Evolutionary conservation across 2,113 vertebrate genomes (phyloP), one percentile per base, ranked within the genome.

Genomic region (Centrocercus urophasianus): DNA sequence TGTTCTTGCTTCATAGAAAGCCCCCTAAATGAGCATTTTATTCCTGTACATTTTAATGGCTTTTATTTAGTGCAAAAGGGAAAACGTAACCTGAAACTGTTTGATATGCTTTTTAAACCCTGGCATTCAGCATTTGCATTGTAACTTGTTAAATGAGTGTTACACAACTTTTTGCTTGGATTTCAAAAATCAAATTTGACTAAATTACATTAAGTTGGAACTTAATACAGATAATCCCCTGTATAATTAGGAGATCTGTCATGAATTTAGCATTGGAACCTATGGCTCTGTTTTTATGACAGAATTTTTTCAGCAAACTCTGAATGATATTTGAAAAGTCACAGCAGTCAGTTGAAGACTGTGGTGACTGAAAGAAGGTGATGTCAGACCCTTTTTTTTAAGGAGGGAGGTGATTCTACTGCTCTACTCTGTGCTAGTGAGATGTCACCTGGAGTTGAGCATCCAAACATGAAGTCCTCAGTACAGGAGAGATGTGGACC

Each of bases 11-110:
- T 96, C 85, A 83, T 95, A 88, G 92, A 92, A 93, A 93, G 90
- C 95, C 96, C 94, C 43, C 89, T 92, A 73, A 73, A 24, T 73
- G 69, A 96, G 90, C 77, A 54, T 96, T 78, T 97, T 96, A 95
- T 96, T 91, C 90, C 92, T 92, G 92, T 89, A 92, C 96, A 85
- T 93, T 94, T 93, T 96, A 96, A 96, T 95, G 90, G 93, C 91
- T 97, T 97, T 96, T 96, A 96, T 96, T 96, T 96, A 95, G 96
- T 96, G 93, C 89, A 94, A 92, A 96, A 96, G 92, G 96, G 96
- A 97, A 86, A 65, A 60, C 36, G 36, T 97, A 89, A 96, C 86
- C 93, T 96, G 76, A 52, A 93, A 89, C 89, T 75, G 83, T 96
- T 96, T 94, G 92, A 96, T 88, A 84, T 5, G 91, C 89, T 95